Conservation (phyloP, 2,113 vertebrate genomes). For the Actenoides hombroni region DNA sequence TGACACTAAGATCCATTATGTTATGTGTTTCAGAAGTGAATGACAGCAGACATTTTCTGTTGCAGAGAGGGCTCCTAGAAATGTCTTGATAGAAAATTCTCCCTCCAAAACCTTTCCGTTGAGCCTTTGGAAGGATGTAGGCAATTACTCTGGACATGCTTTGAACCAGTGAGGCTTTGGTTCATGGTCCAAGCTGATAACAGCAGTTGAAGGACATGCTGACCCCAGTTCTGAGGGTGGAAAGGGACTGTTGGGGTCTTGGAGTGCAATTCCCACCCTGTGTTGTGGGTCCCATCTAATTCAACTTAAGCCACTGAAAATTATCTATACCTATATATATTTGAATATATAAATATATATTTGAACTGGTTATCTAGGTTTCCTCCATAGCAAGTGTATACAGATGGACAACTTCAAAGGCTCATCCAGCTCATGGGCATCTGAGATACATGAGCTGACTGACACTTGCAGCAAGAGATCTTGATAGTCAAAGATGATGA, state of each 20-base stretch:
- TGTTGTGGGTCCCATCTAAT: neutral
- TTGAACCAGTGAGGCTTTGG: neutral
- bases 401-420: neutral
- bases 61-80: neutral
- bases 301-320: neutral
- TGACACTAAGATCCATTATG: neutral
- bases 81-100: neutral
- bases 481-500: no score
- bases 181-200: neutral
- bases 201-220: neutral
- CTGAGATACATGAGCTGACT: neutral
- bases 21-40: neutral
- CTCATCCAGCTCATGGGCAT: neutral
- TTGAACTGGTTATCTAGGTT: neutral
- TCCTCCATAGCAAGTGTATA: neutral
- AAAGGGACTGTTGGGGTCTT: neutral
- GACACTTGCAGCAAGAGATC: neutral
- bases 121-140: neutral
- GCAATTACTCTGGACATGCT: neutral
- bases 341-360: neutral
- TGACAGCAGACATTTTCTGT: neutral
- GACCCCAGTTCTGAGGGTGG: neutral
- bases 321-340: no score
- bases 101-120: neutral
- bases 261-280: neutral